Conservation (phyloP, 2,113 vertebrate species). For the Mungos mungo region DNA sequence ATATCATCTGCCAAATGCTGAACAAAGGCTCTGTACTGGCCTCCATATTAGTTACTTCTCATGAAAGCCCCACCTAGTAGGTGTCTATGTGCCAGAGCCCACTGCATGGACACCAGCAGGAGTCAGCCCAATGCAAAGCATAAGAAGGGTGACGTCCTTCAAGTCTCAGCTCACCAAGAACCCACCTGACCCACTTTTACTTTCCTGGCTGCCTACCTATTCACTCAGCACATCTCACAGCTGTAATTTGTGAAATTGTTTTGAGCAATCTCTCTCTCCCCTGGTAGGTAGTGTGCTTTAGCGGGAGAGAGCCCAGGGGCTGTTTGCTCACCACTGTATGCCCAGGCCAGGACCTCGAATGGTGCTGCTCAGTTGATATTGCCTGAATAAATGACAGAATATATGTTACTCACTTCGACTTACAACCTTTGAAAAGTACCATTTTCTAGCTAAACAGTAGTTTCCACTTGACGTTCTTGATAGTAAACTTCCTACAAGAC, state of each 20-base stretch:
- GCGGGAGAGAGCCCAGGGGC: not conserved
- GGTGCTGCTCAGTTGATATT: not conserved
- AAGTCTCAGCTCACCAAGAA: not conserved
- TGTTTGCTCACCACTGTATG: not conserved
- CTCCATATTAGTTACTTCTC: not conserved
- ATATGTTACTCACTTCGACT: not conserved
- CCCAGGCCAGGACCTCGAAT: not conserved
- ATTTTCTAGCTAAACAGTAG: not conserved
- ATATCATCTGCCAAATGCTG: not conserved
- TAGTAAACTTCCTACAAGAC: slow-evolving; percentile 1
- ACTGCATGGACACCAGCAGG: not conserved
- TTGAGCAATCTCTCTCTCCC: not conserved
- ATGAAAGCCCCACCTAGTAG: not conserved
- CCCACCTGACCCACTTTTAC: not conserved
- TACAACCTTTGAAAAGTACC: not conserved
- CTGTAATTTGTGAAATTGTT: not conserved
- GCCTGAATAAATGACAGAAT: not conserved
- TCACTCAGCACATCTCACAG: not conserved
- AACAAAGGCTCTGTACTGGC: not conserved
- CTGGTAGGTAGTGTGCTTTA: not conserved
- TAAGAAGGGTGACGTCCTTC: not conserved
- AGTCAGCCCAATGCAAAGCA: not conserved
- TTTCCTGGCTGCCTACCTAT: not conserved
- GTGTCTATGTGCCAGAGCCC: not conserved
- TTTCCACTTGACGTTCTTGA: slow-evolving; percentile 30